These are phyloP conservation scores for Chloroceryle amazona DNA, from an alignment of 2,797 vertebrate genomes.

Conservation along the genomic window DNA sequence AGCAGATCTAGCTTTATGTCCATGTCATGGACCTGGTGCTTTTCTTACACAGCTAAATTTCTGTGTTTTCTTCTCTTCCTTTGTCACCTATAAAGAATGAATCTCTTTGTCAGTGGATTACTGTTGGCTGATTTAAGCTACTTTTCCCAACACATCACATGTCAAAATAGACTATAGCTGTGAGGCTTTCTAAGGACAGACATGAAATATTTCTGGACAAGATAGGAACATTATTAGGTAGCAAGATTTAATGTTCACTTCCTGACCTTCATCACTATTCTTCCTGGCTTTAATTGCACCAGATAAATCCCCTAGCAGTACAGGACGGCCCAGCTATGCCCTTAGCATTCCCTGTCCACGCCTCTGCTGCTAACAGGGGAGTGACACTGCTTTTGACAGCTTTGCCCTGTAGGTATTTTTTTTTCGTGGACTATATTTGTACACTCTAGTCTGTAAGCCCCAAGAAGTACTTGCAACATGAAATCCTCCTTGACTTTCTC, in stretches of 20 bases:
- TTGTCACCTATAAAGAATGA: background rate
- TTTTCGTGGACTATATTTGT: conserved; percentile 35
- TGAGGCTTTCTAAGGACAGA: background rate
- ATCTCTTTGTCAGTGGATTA: background rate
- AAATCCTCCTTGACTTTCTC: conserved; percentile 7
- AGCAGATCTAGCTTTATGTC: background rate
- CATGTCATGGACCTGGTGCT: background rate
- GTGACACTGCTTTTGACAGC: conserved; percentile 55
- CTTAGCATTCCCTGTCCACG: background rate
- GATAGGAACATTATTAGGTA: background rate
- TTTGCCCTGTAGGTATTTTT: conserved; percentile 44
- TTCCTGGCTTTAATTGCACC: background rate
- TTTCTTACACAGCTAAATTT: background rate
- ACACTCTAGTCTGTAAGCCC: background rate
- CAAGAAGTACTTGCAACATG: background rate
- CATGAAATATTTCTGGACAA: background rate
- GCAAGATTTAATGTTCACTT: background rate
- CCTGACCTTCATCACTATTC: conserved; percentile 24
- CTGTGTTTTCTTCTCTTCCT: background rate
- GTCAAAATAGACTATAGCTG: background rate
- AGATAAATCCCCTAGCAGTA: background rate
- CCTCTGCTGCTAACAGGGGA: background rate
- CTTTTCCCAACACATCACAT: background rate
- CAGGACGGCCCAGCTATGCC: background rate
- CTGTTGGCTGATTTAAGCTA: background rate